phyloP scores from a whole-genome alignment of 2,113 vertebrate species.

The Elgaria multicarinata region DNA sequence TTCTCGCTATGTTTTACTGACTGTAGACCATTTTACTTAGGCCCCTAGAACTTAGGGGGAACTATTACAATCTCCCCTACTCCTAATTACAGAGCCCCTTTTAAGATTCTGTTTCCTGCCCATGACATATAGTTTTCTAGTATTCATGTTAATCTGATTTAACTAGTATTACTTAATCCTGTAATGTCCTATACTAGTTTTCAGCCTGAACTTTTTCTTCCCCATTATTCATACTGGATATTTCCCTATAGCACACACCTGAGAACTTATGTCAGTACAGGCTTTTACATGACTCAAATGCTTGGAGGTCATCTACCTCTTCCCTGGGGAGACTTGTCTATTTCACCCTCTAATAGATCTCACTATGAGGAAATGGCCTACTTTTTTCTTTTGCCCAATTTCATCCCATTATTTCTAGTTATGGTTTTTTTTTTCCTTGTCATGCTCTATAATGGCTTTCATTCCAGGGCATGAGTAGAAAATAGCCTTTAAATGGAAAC shows the following conservation, averaged over 20 bases:
- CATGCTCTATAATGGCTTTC: conserved; percentile 57
- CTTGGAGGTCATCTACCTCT: conserved; percentile 35
- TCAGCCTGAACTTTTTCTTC: background rate
- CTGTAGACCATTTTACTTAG: background rate
- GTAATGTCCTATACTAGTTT: background rate
- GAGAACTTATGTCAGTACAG: conserved; percentile 25
- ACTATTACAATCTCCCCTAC: background rate
- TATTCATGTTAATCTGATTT: background rate
- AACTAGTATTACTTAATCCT: background rate
- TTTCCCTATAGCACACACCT: conserved; percentile 14
- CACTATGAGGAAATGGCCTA: conserved; percentile 56
- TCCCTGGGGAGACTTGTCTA: conserved; percentile 44
- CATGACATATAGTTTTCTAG: background rate
- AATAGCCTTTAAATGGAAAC: conserved; percentile 59
- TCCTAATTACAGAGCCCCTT: background rate
- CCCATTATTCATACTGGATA: background rate
- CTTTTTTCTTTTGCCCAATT: conserved; percentile 61
- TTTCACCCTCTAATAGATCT: conserved; percentile 60
- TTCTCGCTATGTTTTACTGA: too few species aligned
- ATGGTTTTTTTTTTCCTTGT: conserved; percentile 46
- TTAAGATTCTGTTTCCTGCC: background rate
- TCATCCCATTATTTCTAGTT: conserved; percentile 62
- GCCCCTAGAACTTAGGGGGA: background rate
- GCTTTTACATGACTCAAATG: conserved; percentile 48
- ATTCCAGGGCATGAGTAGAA: conserved; percentile 44